Conservation (phyloP, 2,888 invertebrate species). For the Xylophagus ater region DNA sequence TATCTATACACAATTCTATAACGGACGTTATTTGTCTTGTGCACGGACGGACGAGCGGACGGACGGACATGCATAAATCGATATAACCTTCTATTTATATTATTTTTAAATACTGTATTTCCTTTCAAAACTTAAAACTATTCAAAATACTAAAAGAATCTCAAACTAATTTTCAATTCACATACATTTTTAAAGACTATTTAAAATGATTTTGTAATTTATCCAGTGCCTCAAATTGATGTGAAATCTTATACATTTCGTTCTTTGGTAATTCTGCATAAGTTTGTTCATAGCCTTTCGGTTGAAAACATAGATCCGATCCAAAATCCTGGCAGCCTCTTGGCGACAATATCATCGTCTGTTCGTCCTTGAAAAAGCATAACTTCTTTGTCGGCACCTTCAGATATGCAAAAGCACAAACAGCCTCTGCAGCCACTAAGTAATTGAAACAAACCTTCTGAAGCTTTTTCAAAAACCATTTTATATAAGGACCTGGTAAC, state of each 20-base stretch:
- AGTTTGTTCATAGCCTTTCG: slow-evolving; percentile 64
- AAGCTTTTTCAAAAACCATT: slow-evolving; percentile 90
- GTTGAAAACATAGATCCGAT: slow-evolving; percentile 95
- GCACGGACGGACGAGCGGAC: no score
- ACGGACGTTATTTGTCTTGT: no score
- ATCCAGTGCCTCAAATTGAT: slow-evolving; percentile 73
- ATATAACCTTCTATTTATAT: no score
- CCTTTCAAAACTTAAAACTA: no score
- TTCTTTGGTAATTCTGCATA: slow-evolving; percentile 82
- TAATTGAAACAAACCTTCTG: slow-evolving; percentile 68
- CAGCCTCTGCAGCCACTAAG: slow-evolving; percentile 74
- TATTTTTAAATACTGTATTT: no score
- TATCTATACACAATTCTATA: no score
- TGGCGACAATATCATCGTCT: slow-evolving; percentile 80
- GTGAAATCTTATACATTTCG: slow-evolving; percentile 88
- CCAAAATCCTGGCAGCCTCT: slow-evolving; percentile 82
- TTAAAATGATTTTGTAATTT: slow-evolving; percentile 51
- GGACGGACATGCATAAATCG: no score
- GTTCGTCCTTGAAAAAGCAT: slow-evolving; percentile 74
- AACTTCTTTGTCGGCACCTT: slow-evolving; percentile 50
- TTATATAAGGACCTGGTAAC: slow-evolving; percentile 85
- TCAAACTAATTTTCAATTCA: no score
- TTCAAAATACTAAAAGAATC: no score
- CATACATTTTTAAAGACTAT: no score
- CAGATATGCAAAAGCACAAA: slow-evolving; percentile 85